Conservation (phyloP, 2,113 vertebrate species). For the Macquaria australasica region DNA sequence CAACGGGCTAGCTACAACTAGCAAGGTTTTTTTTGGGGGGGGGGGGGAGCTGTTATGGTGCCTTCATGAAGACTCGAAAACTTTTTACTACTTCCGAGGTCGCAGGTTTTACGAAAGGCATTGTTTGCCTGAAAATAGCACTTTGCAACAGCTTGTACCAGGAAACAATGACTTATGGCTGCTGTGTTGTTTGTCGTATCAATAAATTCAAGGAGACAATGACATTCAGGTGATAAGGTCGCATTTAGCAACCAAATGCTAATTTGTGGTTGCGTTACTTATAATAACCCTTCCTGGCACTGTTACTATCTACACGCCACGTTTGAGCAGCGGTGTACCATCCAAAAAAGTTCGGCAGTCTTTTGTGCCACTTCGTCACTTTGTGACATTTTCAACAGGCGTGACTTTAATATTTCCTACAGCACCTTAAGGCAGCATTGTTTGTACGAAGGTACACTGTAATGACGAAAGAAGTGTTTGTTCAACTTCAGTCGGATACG, state of each 20-base stretch:
- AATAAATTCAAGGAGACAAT: neutral
- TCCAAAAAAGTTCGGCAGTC: neutral
- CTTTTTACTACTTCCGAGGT: neutral
- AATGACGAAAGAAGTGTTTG: neutral
- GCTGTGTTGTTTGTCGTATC: neutral
- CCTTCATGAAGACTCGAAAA: conserved; percentile 52
- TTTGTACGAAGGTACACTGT: neutral
- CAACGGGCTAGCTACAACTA: conserved; percentile 55
- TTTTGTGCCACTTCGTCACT: neutral
- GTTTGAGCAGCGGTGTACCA: neutral
- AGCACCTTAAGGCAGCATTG: neutral
- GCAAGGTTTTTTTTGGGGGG: too few species aligned
- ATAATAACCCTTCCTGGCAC: rapidly evolving
- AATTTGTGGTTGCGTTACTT: neutral
- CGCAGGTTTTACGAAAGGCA: neutral
- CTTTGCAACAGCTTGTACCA: neutral
- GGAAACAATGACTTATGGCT: neutral
- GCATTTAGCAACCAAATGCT: neutral
- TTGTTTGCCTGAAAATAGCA: neutral
- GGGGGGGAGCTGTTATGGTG: conserved; percentile 36
- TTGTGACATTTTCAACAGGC: neutral
- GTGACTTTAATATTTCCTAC: neutral
- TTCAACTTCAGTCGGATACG: neutral
- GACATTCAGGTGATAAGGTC: too few species aligned
- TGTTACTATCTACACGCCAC: neutral